Percentiles rank a stretch among this genome's conserved stretches.
Evolutionary conservation across 2,888 invertebrate genomes (phyloP).

Genomic region (Achlya flavicornis): DNA sequence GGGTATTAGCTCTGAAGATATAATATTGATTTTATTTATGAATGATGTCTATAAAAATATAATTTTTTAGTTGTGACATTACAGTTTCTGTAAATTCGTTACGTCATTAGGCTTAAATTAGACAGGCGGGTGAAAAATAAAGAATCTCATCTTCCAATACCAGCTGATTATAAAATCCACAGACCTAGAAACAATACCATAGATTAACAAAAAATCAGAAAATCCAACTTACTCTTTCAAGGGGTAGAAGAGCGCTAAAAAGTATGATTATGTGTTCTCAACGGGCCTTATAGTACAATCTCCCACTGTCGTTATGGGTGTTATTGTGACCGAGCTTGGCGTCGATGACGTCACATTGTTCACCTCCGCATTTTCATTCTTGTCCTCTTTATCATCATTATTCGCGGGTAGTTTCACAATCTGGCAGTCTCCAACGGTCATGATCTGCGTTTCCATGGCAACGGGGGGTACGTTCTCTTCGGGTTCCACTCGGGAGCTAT

Average conservation of each 20-base stretch:
- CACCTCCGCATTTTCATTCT: conserved; percentile 50
- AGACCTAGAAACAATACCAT: background rate
- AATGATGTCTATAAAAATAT: background rate
- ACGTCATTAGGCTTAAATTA: background rate
- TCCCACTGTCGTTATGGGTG: conserved; percentile 76
- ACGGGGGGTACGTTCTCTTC: conserved; percentile 67
- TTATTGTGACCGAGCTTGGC: conserved; percentile 73
- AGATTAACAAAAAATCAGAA: background rate
- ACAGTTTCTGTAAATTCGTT: background rate
- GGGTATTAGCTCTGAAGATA: background rate
- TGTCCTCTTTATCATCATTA: conserved; percentile 62
- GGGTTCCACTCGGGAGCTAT: conserved; percentile 57
- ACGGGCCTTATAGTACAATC: conserved; percentile 80
- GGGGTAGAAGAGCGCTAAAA: conserved; percentile 53
- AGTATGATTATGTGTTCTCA: conserved; percentile 66
- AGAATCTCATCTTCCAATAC: no score
- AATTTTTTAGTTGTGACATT: background rate
- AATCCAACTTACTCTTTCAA: conserved; percentile 21
- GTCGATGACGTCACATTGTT: conserved; percentile 50
- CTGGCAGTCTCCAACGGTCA: conserved; percentile 82
- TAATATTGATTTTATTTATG: background rate
- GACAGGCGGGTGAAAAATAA: background rate
- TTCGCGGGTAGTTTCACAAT: conserved; percentile 74
- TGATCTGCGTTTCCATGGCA: conserved; percentile 71
- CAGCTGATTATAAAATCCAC: background rate